Conservation (phyloP, 2,797 vertebrate genomes). For the Momotus momota region DNA sequence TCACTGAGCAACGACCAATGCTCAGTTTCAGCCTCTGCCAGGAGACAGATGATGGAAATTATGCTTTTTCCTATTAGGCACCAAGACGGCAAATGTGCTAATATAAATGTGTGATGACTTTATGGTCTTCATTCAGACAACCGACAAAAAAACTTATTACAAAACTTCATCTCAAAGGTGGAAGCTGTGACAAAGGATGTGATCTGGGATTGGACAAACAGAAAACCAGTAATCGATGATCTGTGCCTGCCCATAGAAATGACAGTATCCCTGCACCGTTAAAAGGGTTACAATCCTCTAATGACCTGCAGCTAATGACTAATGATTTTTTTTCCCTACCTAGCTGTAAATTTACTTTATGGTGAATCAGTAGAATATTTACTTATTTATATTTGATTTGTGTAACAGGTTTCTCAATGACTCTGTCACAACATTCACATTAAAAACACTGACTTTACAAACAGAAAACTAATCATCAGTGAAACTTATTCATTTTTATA, state of each 20-base stretch:
- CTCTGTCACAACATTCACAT: accelerated
- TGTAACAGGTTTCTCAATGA: not conserved
- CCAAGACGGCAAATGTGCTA: not conserved
- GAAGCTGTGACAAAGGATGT: not conserved
- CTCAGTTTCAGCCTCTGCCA: not conserved
- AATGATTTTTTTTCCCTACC: not conserved
- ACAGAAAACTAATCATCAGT: conserved; percentile 1
- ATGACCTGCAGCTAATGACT: not conserved
- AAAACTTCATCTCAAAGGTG: not conserved
- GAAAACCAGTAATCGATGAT: not conserved
- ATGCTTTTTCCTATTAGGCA: not conserved
- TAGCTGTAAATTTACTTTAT: not conserved
- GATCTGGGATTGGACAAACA: not conserved
- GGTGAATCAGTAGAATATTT: not conserved
- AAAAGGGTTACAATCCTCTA: not conserved
- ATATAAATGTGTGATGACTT: not conserved
- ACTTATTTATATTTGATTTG: not conserved
- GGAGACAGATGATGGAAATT: not conserved
- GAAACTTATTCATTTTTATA: not conserved
- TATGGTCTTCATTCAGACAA: not conserved
- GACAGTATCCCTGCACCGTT: not conserved
- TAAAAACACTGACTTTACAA: not conserved
- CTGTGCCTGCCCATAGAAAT: not conserved
- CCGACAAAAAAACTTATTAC: not conserved
- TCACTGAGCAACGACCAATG: not conserved